A percentile compares a stretch with the other conserved stretches of the same genome.
Evolutionary conservation across 1,140 invertebrate genomes (phyloP).

Genomic region (Drosophila neocordata): DNA sequence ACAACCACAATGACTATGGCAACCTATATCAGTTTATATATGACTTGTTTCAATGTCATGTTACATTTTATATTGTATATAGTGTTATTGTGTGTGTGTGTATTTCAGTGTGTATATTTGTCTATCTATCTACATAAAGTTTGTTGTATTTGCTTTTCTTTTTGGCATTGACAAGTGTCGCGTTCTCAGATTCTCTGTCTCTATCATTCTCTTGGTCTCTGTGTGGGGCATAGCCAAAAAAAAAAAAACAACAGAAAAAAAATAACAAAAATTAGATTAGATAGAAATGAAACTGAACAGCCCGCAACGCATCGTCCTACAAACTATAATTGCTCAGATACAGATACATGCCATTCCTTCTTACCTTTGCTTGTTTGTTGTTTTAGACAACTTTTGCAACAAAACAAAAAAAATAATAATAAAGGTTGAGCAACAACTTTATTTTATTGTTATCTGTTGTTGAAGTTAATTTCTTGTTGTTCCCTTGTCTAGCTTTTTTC

Average conservation of each 20-base stretch:
- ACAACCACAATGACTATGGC: conserved; percentile 17
- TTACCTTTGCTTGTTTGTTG: background rate
- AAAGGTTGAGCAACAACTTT: conserved; percentile 14
- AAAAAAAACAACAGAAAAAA: background rate
- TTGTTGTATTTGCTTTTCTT: conserved; percentile 51
- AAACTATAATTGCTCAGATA: conserved; percentile 23
- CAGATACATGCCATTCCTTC: conserved; percentile 18
- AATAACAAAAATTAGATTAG: conserved; percentile 55
- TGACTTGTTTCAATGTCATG: conserved; percentile 77
- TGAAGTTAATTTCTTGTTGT: conserved; percentile 5
- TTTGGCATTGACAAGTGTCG: conserved; percentile 56
- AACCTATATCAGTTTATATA: conserved; percentile 56
- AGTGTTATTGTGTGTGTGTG: background rate
- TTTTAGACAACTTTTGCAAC: conserved; percentile 18
- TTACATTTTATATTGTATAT: conserved; percentile 58
- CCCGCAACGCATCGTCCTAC: background rate
- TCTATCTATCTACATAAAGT: conserved; percentile 48
- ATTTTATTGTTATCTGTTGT: conserved; percentile 5
- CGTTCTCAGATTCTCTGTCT: conserved; percentile 21
- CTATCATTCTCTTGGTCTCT: conserved; percentile 7
- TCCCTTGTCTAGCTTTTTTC: background rate
- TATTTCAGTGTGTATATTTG: conserved; percentile 7
- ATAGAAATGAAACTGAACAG: conserved; percentile 30
- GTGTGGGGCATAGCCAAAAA: conserved; percentile 44
- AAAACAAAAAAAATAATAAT: too few species aligned